Conservation (phyloP, 2,113 vertebrate genomes). For the Tonatia bakeri region DNA sequence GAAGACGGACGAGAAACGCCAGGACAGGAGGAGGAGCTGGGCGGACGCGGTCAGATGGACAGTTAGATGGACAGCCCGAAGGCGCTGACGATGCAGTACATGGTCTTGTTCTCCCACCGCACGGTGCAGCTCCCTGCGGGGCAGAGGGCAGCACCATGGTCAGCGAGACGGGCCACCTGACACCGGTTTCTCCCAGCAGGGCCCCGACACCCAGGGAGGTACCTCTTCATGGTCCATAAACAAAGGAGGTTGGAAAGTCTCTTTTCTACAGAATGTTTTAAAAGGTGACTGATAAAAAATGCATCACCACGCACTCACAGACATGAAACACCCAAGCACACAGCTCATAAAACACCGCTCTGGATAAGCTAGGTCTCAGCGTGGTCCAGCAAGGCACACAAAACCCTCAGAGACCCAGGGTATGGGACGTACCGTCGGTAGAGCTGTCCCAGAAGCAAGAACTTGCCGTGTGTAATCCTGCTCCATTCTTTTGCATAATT, state of each 20-base stretch:
- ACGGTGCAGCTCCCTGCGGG: constrained; percentile 91
- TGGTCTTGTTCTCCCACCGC: constrained; percentile 96
- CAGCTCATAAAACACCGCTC: background rate
- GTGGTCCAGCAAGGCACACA: too few relatives aligned
- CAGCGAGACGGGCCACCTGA: background rate
- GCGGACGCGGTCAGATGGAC: constrained; percentile 83
- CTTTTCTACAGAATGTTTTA: background rate
- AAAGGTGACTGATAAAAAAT: background rate
- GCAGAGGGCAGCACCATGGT: background rate
- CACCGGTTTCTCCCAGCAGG: background rate
- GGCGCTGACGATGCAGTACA: constrained; percentile 95
- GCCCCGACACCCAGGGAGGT: background rate
- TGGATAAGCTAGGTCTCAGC: background rate
- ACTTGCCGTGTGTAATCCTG: constrained; percentile 92
- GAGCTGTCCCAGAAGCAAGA: constrained; percentile 97
- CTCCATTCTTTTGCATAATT: constrained; percentile 98
- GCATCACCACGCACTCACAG: background rate
- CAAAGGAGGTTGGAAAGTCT: background rate
- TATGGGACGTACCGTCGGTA: constrained; percentile 88
- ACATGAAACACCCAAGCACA: rapidly evolving
- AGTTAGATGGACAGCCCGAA: constrained; percentile 93
- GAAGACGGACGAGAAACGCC: constrained; percentile 39
- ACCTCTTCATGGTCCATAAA: background rate
- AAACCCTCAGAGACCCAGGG: background rate
- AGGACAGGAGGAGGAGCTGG: background rate